Evolutionary conservation across 2,797 vertebrate genomes (phyloP).

Genomic region (Cetoscarus ocellatus): DNA sequence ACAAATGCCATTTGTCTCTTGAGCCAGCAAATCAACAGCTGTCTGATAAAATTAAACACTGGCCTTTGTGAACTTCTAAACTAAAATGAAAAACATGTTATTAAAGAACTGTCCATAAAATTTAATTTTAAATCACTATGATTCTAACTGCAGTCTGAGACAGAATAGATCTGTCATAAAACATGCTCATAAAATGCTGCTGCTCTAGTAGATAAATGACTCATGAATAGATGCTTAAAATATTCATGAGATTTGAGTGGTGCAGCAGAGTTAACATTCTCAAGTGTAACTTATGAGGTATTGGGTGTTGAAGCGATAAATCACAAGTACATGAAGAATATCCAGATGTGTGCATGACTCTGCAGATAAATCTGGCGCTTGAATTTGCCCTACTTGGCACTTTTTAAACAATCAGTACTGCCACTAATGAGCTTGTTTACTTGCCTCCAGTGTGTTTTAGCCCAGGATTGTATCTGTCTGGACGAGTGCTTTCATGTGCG

Average conservation of each 20-base stretch:
- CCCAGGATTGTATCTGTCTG: constrained; percentile 26
- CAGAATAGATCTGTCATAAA: neutral
- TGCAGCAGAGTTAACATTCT: constrained; percentile 30
- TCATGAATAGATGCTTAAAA: constrained; percentile 25
- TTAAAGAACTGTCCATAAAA: neutral
- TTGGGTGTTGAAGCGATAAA: constrained; percentile 15
- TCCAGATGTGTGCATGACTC: constrained; percentile 57
- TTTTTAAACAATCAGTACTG: constrained; percentile 72
- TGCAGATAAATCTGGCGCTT: constrained; percentile 50
- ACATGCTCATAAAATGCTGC: neutral
- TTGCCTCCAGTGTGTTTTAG: constrained; percentile 51
- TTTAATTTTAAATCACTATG: neutral
- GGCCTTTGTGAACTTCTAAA: no score
- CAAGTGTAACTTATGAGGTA: constrained; percentile 31
- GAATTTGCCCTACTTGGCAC: constrained; percentile 56
- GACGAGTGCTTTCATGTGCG: constrained; percentile 39
- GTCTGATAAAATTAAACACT: no score
- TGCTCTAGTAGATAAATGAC: constrained; percentile 1
- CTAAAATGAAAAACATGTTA: neutral
- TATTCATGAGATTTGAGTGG: constrained; percentile 39
- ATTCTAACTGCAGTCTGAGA: neutral
- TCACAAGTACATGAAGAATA: constrained; percentile 28
- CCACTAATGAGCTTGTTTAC: constrained; percentile 75
- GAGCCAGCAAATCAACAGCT: no score
- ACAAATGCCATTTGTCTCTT: no score